Base-by-base conservation (phyloP, 2,888 invertebrate species). In the Mechanitis mazaeus region DNA sequence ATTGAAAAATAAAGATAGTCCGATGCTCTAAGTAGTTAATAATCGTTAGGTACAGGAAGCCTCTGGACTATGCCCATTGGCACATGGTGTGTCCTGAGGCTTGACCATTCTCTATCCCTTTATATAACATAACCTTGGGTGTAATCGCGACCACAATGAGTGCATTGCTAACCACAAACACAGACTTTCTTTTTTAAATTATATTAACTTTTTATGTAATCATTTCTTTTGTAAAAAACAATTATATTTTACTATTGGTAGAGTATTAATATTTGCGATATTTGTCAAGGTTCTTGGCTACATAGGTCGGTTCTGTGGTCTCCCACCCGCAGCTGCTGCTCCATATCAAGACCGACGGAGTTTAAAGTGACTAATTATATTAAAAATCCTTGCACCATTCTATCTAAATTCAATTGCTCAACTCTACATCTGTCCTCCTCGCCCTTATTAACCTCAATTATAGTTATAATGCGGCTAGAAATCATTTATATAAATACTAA, bases 381-480 rank as follows among this genome's bases (percentile, higher is more conserved):
- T 50, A 31, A 28, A 50, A 50, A 50, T 4, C 31, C 31, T 50
- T 5, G 9, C 11, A 50, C 31, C 50, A 31, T 50, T 50, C 9
- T 50, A 50, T 50, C 50, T 50, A 50, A 50, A 50, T 31, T 50
- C 50, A 31, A 50, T 50, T 31, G 31, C 50, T 11, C 31, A 31
- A 50, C 31, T 31, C 28, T 50, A 31, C 50, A 50, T 50, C 28
- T 31, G 50, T 31, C 50, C 2, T 31, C 31, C 9, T 28, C 50
- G 28, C 9, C 50, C 50, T 50, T 50, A 50, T 50, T 50, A 50
- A 50, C 50, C 31, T 50, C 50, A 50, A 50, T 50, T 50, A 50
- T 31, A 50, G 50, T 50, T 9, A 50, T 42, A 42, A 28, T 50
- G 31, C 31, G 31, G 3, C 28, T 7, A 50, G 31, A 50, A 31